Percentiles rank a stretch among this genome's conserved stretches.
Conservation (phyloP, 2,888 invertebrate species). For the Stomorhina lunata region DNA sequence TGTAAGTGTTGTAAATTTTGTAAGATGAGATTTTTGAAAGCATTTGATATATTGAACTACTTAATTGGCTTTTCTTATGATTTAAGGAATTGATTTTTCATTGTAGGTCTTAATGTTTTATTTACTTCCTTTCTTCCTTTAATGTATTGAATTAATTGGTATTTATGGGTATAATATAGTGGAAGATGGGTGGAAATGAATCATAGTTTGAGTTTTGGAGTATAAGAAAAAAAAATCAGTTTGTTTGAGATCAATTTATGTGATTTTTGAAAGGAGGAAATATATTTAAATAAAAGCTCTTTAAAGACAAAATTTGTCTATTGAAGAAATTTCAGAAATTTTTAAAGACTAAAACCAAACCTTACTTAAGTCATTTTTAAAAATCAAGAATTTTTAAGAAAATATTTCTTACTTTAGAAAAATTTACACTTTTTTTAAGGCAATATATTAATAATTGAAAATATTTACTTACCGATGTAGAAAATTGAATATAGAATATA, state of each 20-base stretch:
- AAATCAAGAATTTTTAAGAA: too few species aligned
- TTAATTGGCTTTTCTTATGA: conserved; percentile 67
- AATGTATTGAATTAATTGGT: conserved; percentile 31
- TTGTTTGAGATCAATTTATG: not conserved
- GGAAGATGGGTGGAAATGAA: not conserved
- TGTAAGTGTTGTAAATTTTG: conserved; percentile 12
- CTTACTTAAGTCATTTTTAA: too few species aligned
- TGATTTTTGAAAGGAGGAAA: not conserved
- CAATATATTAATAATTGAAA: not conserved
- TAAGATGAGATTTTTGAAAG: conserved; percentile 63
- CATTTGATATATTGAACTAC: conserved; percentile 65
- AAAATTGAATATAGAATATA: too few species aligned
- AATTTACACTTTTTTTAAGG: not conserved
- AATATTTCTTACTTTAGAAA: too few species aligned
- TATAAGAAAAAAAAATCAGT: not conserved
- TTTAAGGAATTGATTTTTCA: conserved; percentile 64
- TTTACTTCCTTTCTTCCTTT: conserved; percentile 1
- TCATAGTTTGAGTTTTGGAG: not conserved
- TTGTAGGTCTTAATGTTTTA: not conserved
- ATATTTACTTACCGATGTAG: conserved; percentile 20
- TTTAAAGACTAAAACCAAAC: too few species aligned
- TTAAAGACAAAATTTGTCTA: too few species aligned
- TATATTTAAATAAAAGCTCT: too few species aligned
- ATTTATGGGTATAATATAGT: not conserved
- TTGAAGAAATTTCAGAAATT: too few species aligned